These are phyloP conservation scores for Elegia similella DNA, from an alignment of 2,888 invertebrate genomes.

Conservation along the genomic window DNA sequence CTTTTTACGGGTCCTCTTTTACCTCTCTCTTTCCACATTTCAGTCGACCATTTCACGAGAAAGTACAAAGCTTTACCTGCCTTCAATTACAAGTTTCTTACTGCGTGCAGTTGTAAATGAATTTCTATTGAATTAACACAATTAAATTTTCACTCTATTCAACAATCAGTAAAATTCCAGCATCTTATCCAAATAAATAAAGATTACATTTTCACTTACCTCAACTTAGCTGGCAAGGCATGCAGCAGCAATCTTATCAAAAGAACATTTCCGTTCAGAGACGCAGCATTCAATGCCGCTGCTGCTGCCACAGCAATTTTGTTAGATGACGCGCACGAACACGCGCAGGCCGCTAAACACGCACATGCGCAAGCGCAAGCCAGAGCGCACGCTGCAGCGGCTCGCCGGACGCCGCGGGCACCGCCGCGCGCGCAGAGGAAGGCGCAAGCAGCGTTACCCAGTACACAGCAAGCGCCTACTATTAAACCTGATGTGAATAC, in stretches of 20 bases:
- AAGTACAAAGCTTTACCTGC: too few relatives aligned
- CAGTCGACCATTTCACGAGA: too few relatives aligned
- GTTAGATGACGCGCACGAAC: conserved; percentile 53
- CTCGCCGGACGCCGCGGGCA: conserved; percentile 57
- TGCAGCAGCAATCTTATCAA: conserved; percentile 61
- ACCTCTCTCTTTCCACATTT: too few relatives aligned
- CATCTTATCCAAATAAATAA: background rate
- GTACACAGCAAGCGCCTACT: conserved; percentile 67
- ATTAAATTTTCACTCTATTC: too few relatives aligned
- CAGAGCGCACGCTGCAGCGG: conserved; percentile 61
- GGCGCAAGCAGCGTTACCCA: conserved; percentile 66
- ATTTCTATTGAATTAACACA: too few relatives aligned
- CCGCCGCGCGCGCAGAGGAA: conserved; percentile 59
- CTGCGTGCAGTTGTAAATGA: too few relatives aligned
- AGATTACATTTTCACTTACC: conserved; percentile 37
- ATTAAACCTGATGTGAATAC: conserved; percentile 69
- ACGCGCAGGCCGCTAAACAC: conserved; percentile 60
- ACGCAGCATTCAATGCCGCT: conserved; percentile 67
- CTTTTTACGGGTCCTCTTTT: too few relatives aligned
- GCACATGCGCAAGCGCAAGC: conserved; percentile 64
- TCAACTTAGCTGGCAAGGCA: conserved; percentile 67
- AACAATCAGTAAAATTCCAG: too few relatives aligned
- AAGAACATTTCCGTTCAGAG: conserved; percentile 69
- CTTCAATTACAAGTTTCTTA: too few relatives aligned
- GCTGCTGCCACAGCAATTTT: conserved; percentile 65